Evolutionary conservation across 2,888 invertebrate species (phyloP), one percentile per base, ranked within the genome.

Genomic region (Pristionchus exspectatus): DNA sequence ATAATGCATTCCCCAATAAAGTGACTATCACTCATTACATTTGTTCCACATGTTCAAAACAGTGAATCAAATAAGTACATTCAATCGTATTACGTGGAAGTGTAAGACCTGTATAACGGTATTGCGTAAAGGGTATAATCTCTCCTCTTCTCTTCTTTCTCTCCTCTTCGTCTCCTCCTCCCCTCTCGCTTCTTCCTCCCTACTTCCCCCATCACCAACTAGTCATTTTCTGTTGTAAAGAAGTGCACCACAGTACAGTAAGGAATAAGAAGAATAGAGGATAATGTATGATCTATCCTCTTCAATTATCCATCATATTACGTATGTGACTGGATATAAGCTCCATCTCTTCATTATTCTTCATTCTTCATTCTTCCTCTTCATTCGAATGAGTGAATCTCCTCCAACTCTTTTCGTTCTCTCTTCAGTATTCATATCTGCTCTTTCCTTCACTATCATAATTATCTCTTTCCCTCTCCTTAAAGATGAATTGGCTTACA

Each of bases 331-430:
- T 74, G 38, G 72, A 33, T 81, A 81, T 81, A 81, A 50, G 33
- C 21, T 12, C 27, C n/a, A 7, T n/a, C 81, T 50, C 54, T 44
- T 50, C 50, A 7, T 81, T 16, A 44, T 81, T 16, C 81, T 81
- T 81, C 81, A 44, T 81, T 16, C 81, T 81, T 81, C 81, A 56
- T 50, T 81, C 27, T 27, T 81, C 81, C 24, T 50, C 44, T 81
- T 81, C 81, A 21, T 18, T 50, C 56, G 10, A 24, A 84, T 84
- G 84, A 21, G 30, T 27, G 18, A 84, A 27, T 66, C 63, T 38
- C 86, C 86, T 10, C 86, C 86, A 38, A 86, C 86, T 27, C n/a
- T 38, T 66, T 9, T 86, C 27, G 38, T 86, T 14, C 33, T 86
- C 24, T 38, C n/a, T 18, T 86, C 86, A 16, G 24, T 66, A 21